Conservation (phyloP, 2,113 vertebrate genomes). For the Myrmecophaga tridactyla region DNA sequence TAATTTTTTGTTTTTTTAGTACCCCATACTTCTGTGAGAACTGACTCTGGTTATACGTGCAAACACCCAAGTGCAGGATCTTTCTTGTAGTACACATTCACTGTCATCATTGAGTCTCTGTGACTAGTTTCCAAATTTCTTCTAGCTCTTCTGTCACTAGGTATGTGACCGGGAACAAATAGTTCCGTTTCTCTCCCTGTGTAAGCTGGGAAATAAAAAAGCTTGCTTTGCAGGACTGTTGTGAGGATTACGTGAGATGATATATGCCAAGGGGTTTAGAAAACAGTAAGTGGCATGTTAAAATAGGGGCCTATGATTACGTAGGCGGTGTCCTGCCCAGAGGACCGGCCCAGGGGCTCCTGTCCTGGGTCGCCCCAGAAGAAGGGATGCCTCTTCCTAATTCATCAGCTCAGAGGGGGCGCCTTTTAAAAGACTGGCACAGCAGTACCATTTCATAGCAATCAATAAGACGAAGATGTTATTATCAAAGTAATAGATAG, state of each 20-base stretch:
- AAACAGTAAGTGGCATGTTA: background rate
- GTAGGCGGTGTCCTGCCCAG: background rate
- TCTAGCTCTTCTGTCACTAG: background rate
- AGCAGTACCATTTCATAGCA: background rate
- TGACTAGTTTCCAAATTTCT: background rate
- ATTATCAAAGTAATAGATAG: background rate
- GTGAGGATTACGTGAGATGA: background rate
- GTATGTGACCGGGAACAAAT: background rate
- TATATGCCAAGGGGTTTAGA: background rate
- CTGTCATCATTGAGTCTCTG: background rate
- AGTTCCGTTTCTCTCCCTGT: background rate
- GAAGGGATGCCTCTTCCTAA: background rate
- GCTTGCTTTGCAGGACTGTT: background rate
- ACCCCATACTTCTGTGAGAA: background rate
- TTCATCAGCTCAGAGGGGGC: background rate
- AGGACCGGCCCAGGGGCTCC: background rate
- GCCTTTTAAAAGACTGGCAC: background rate
- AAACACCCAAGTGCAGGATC: background rate
- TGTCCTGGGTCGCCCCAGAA: background rate
- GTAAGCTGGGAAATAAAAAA: background rate
- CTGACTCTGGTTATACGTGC: background rate
- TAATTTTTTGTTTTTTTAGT: too few species aligned
- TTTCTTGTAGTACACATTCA: background rate
- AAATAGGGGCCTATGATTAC: background rate
- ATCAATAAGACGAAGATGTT: background rate